Conservation (phyloP, 2,797 vertebrate genomes). For the Eulemur coronatus region DNA sequence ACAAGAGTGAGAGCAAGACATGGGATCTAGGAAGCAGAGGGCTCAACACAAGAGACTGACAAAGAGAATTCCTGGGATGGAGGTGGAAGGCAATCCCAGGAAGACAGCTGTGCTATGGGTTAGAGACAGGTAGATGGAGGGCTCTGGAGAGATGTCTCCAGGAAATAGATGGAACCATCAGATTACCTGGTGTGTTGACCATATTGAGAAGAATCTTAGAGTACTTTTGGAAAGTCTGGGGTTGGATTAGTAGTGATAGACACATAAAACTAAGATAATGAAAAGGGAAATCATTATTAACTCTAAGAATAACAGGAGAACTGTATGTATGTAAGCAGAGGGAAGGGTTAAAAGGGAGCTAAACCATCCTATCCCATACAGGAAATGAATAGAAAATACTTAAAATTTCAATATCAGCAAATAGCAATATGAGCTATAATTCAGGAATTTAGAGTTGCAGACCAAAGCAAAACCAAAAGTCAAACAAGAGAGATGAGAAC, state of each 20-base stretch:
- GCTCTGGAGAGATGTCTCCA: background rate
- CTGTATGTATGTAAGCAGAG: background rate
- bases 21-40: background rate
- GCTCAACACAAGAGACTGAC: background rate
- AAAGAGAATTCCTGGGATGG: slow-evolving; percentile 5
- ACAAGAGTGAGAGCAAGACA: background rate
- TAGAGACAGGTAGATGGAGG: background rate
- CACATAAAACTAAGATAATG: background rate
- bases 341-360: background rate
- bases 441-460: slow-evolving; percentile 24
- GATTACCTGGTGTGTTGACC: background rate
- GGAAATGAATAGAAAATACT: background rate
- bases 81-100: background rate
- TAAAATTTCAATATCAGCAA: slow-evolving; percentile 3
- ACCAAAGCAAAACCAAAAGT: background rate
- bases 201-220: slow-evolving; percentile 4
- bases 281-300: slow-evolving; percentile 16
- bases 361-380: background rate
- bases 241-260: slow-evolving; percentile 1
- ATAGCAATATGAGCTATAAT: background rate
- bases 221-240: background rate
- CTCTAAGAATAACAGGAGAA: background rate
- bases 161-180: background rate
- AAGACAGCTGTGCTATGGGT: background rate
- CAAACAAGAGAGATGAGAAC: background rate